phyloP scores from a whole-genome alignment of 2,797 vertebrate species.

The Squalus acanthias region DNA sequence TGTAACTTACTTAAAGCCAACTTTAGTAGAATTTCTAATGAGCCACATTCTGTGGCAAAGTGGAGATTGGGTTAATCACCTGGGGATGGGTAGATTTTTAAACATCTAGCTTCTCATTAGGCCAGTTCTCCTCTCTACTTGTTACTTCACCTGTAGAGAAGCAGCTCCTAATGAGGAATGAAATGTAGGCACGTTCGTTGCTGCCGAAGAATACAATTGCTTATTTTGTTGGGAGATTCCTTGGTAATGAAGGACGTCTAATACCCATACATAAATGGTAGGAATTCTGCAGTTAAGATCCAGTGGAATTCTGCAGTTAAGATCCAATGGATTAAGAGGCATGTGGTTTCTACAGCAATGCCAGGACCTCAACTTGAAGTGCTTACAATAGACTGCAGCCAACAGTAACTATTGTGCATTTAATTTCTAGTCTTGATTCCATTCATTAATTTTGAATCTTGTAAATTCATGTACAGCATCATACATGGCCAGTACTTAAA shows the following conservation, averaged over 20 bases:
- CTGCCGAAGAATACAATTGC: constrained; percentile 43
- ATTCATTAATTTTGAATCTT: not conserved
- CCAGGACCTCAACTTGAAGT: not conserved
- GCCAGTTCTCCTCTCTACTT: constrained; percentile 71
- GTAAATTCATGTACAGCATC: not conserved
- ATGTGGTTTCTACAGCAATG: not conserved
- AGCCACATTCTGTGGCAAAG: constrained; percentile 89
- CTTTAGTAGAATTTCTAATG: constrained; percentile 89
- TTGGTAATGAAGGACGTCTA: not conserved
- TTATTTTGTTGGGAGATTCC: not conserved
- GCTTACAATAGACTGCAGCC: no score
- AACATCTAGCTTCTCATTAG: constrained; percentile 72
- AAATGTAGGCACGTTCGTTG: constrained; percentile 71
- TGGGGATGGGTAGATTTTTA: constrained; percentile 60
- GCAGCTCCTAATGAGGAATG: constrained; percentile 74
- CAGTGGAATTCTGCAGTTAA: not conserved
- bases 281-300: not conserved
- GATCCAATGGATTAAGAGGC: not conserved
- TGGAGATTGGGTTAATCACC: constrained; percentile 75
- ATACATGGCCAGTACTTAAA: not conserved
- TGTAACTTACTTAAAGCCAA: constrained; percentile 91
- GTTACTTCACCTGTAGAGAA: constrained; percentile 65
- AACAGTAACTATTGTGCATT: not conserved
- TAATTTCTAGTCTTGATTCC: not conserved
- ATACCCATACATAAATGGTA: not conserved